Conservation (phyloP, 2,113 vertebrate genomes). For the Rana temporaria region DNA sequence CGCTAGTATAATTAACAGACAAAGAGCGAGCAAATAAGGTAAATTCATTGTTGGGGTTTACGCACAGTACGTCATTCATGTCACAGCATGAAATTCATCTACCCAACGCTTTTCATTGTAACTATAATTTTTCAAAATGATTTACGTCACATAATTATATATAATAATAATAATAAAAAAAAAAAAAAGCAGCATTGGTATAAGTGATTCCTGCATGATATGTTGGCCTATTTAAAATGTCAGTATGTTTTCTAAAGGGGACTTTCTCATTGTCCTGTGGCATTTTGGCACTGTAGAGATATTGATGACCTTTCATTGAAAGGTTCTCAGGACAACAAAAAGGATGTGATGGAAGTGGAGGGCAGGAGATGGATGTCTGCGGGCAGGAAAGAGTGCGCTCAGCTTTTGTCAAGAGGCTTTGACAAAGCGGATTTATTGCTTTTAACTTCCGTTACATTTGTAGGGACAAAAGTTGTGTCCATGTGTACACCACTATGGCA, state of each 20-base stretch:
- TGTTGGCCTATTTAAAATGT: background rate
- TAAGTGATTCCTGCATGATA: background rate
- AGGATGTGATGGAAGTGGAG: background rate
- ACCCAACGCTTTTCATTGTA: too few species aligned
- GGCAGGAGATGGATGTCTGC: background rate
- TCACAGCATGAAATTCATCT: too few species aligned
- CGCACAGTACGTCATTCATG: too few species aligned
- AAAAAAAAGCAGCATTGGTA: background rate
- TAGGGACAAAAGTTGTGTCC: background rate
- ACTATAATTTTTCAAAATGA: too few species aligned
- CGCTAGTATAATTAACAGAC: too few species aligned
- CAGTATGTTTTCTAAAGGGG: background rate
- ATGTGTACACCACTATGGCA: too few species aligned
- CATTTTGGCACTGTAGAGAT: background rate
- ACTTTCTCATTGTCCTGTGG: background rate
- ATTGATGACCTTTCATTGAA: slow-evolving; percentile 18
- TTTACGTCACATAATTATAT: too few species aligned
- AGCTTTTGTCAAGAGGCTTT: slow-evolving; percentile 61
- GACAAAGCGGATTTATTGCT: background rate
- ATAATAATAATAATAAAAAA: too few species aligned
- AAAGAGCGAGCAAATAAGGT: too few species aligned
- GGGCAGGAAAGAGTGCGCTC: slow-evolving; percentile 75
- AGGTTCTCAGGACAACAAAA: background rate
- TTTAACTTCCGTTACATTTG: background rate
- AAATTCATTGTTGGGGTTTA: too few species aligned